A percentile compares a stretch with the other conserved stretches of the same genome.
Conservation (phyloP, 37 sponge, comb jelly and placozoan species). For the Hormiphora californensis region DNA sequence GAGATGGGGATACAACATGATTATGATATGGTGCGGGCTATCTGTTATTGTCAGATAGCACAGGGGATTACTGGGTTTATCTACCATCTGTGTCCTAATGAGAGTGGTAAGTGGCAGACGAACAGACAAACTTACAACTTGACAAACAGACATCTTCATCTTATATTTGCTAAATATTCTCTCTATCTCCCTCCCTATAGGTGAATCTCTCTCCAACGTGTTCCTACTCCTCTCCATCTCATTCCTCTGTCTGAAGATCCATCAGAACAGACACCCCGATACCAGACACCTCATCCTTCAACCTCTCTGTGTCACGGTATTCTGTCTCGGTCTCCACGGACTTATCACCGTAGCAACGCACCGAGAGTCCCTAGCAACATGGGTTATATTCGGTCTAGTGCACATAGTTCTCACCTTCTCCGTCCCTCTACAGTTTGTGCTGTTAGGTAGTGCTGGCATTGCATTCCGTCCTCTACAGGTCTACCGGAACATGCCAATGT, state of each 20-base stretch:
- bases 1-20: neutral
- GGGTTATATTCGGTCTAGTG: neutral
- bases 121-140: no score
- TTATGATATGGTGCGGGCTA: slow-evolving; percentile 27
- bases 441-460: neutral
- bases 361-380: slow-evolving; percentile 15
- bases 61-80: slow-evolving; percentile 24
- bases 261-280: slow-evolving; percentile 53
- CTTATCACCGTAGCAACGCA: neutral
- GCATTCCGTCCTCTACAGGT: neutral
- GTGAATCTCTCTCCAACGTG: slow-evolving; percentile 32
- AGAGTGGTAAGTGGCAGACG: no score
- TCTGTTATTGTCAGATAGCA: slow-evolving; percentile 1
- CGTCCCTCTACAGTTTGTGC: slow-evolving; percentile 4
- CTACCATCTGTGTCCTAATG: slow-evolving; percentile 51
- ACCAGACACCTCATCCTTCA: slow-evolving; percentile 5
- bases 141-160: no score
- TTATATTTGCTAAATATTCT: no score
- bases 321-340: slow-evolving; percentile 31
- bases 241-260: neutral
- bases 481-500: neutral
- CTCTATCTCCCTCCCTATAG: no score
- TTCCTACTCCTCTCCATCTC: slow-evolving; percentile 21
- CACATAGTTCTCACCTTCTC: neutral
- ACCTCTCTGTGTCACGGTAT: slow-evolving; percentile 28